Evolutionary conservation across 1,140 invertebrate species (phyloP).

Genomic region (Mycetomoellerius zeteki): DNA sequence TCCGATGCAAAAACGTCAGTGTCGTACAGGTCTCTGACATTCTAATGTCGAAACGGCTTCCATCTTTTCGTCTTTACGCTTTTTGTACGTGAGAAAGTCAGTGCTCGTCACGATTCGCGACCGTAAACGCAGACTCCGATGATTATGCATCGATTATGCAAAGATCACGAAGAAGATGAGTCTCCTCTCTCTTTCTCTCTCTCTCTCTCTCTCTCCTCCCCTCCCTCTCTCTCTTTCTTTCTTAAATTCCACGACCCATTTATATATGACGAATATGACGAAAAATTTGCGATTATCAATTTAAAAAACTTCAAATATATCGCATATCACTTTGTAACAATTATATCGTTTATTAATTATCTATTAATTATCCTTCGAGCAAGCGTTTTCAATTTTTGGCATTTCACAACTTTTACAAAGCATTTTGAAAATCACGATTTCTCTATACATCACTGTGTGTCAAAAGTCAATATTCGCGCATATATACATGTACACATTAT

Average conservation of each 20-base stretch:
- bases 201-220: not conserved
- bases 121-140: conserved; percentile 48
- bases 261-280: not conserved
- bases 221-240: not conserved
- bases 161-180: conserved; percentile 55
- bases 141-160: conserved; percentile 59
- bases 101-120: conserved; percentile 51
- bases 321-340: not conserved
- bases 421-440: not conserved
- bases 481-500: not conserved
- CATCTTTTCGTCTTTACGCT: conserved; percentile 56
- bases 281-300: not conserved
- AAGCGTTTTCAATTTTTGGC: not conserved
- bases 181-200: not conserved
- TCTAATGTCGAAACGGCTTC: conserved; percentile 51
- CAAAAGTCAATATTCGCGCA: not conserved
- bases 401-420: not conserved
- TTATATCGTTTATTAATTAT: no score
- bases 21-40: conserved; percentile 3
- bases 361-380: not conserved
- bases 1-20: conserved; percentile 21
- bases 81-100: conserved; percentile 61
- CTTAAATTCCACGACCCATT: conserved; percentile 14
- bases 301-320: no score
- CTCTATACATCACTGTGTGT: not conserved